These are phyloP conservation scores for Nycticorax nycticorax DNA, from an alignment of 2,113 vertebrate species.

Conservation along the genomic window DNA sequence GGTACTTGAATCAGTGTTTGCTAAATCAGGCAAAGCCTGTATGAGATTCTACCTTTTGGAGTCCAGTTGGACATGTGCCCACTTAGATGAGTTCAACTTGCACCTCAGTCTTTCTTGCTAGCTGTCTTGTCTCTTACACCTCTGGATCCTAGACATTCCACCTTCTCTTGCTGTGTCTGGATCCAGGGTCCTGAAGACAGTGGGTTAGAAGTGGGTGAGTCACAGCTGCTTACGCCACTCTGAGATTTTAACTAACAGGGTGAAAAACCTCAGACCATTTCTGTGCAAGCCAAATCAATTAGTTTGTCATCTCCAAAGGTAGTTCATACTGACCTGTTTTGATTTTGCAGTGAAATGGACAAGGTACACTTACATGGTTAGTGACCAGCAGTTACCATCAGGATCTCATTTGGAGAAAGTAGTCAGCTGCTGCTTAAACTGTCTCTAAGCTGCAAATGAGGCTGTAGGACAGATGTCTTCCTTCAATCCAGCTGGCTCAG, in stretches of 20 bases:
- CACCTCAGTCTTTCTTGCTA: background rate
- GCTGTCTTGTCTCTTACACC: background rate
- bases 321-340: background rate
- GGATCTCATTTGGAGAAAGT: background rate
- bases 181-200: background rate
- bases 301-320: background rate
- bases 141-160: background rate
- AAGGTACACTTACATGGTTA: background rate
- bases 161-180: background rate
- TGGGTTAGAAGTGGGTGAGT: background rate
- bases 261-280: background rate
- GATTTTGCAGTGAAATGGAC: background rate
- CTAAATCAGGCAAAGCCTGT: background rate
- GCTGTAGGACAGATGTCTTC: background rate
- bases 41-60: background rate
- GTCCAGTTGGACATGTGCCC: background rate
- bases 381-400: background rate
- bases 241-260: background rate
- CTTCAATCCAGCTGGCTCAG: background rate
- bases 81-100: background rate
- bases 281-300: background rate
- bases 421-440: background rate
- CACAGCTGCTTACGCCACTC: background rate
- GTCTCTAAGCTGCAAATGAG: background rate
- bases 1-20: background rate